Conservation (phyloP, 2,797 vertebrate genomes). For the Molossus molossus region DNA sequence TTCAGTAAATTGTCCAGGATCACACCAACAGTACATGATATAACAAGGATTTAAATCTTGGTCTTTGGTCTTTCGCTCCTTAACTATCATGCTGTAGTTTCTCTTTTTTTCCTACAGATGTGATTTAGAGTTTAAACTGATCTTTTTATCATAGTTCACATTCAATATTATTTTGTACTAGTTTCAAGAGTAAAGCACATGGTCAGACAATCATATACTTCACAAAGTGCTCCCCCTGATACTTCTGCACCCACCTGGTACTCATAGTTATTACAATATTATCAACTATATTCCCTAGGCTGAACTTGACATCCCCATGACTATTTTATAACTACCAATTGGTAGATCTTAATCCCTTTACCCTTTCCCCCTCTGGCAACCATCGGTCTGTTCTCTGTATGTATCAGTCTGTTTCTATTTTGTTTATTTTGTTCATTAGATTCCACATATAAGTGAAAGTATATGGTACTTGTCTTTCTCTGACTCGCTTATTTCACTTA, state of each 20-base stretch:
- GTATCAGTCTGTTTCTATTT: too few species aligned
- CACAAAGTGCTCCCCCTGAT: not conserved
- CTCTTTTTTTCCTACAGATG: not conserved
- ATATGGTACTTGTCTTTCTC: too few species aligned
- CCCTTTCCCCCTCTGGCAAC: too few species aligned
- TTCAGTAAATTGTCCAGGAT: constrained; percentile 9
- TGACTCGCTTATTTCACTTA: too few species aligned
- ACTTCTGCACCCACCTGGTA: not conserved
- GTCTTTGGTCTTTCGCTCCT: not conserved
- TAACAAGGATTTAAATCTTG: constrained; percentile 16
- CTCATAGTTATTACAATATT: not conserved
- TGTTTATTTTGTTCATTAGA: too few species aligned
- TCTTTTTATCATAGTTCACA: not conserved
- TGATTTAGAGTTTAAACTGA: not conserved
- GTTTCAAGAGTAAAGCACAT: not conserved
- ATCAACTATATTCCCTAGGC: not conserved
- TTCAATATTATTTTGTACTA: not conserved
- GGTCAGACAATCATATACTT: not conserved
- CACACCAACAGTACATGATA: not conserved
- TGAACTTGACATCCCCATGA: too few species aligned
- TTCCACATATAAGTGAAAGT: too few species aligned
- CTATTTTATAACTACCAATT: too few species aligned
- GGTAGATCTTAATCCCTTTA: too few species aligned
- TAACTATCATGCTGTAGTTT: not conserved
- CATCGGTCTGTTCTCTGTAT: too few species aligned